These are phyloP conservation scores for Zygogramma bicolorata DNA, from an alignment of 2,888 invertebrate genomes.

Conservation along the genomic window DNA sequence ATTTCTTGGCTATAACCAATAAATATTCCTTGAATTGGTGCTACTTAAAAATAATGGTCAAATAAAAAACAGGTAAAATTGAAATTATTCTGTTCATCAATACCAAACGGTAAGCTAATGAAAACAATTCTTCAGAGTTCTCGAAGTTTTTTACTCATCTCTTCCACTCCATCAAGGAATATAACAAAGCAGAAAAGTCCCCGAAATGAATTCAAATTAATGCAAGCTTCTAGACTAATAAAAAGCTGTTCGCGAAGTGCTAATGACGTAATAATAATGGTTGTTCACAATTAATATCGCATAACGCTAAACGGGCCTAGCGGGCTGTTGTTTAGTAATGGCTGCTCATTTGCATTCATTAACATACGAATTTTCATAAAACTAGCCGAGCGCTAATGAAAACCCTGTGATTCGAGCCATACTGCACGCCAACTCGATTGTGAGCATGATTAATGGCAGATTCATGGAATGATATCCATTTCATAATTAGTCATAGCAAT, in stretches of 20 bases:
- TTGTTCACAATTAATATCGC: slow-evolving; percentile 67
- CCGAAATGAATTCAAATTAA: slow-evolving; percentile 61
- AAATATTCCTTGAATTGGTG: too few species aligned
- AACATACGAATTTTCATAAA: slow-evolving; percentile 59
- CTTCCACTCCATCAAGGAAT: slow-evolving; percentile 18
- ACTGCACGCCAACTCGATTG: slow-evolving; percentile 13
- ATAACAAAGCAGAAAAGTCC: slow-evolving; percentile 26
- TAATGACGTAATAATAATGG: slow-evolving; percentile 68
- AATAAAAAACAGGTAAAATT: too few species aligned
- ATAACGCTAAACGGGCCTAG: slow-evolving; percentile 60
- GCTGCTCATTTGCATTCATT: slow-evolving; percentile 61
- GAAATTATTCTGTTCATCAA: not conserved
- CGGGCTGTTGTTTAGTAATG: slow-evolving; percentile 59
- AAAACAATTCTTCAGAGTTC: not conserved
- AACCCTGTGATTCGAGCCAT: slow-evolving; percentile 35
- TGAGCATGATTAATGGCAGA: not conserved
- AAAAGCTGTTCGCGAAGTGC: slow-evolving; percentile 62
- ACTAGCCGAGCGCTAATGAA: slow-evolving; percentile 42
- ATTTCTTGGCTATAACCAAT: too few species aligned
- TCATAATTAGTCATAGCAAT: not conserved
- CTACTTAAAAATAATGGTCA: too few species aligned
- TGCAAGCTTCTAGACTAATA: slow-evolving; percentile 58
- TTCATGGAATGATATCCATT: not conserved
- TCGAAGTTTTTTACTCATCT: not conserved
- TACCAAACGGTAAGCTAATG: not conserved